Conservation (phyloP, 2,113 vertebrate species). For the Aix galericulata region DNA sequence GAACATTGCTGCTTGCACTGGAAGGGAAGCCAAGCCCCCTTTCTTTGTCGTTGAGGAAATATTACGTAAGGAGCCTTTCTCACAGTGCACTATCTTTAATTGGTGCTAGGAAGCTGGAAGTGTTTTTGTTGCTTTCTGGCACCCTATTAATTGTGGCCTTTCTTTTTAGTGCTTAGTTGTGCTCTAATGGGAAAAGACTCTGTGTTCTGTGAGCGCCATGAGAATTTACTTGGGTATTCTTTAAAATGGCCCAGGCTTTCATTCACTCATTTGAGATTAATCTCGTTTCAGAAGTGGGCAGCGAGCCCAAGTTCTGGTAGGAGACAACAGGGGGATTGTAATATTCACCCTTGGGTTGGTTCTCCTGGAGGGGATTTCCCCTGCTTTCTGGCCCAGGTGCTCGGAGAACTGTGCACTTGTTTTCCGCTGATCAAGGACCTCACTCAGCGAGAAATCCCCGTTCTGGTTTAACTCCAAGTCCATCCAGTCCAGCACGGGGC, state of each 20-base stretch:
- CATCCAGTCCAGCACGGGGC: not conserved
- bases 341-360: not conserved
- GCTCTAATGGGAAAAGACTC: conserved; percentile 59
- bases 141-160: conserved; percentile 67
- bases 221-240: conserved; percentile 43
- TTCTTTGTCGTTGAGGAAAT: not conserved
- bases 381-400: not conserved
- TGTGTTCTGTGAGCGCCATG: conserved; percentile 47
- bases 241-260: conserved; percentile 8
- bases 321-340: conserved; percentile 14
- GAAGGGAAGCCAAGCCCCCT: conserved; percentile 12
- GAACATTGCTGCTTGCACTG: not conserved
- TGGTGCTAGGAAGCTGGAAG: conserved; percentile 63
- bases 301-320: accelerated
- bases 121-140: conserved; percentile 65
- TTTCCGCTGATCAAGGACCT: not conserved
- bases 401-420: not conserved
- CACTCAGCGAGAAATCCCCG: not conserved
- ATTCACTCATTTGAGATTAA: conserved; percentile 10
- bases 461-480: not conserved
- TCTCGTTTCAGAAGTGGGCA: conserved; percentile 29
- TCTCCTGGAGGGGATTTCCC: not conserved
- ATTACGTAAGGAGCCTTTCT: conserved; percentile 42
- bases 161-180: conserved; percentile 18
- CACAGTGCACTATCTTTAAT: not conserved